Evolutionary conservation across 2,888 invertebrate genomes (phyloP).

Genomic region (Syrista parreyssii): DNA sequence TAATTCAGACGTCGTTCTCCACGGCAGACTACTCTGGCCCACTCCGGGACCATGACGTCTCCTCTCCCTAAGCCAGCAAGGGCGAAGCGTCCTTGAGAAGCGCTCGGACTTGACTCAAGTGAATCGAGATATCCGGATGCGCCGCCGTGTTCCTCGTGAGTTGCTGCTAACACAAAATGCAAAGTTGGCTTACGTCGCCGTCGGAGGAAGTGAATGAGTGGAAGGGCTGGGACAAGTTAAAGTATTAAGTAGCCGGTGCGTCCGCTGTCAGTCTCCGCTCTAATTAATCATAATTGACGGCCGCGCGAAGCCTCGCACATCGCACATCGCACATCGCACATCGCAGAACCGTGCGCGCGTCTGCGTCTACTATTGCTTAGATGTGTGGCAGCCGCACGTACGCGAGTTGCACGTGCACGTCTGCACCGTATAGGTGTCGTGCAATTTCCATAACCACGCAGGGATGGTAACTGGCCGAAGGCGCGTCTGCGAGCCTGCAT

Average conservation of each 20-base stretch:
- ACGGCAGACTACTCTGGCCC: background rate
- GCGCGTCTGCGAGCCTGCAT: background rate
- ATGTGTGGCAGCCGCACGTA: no score
- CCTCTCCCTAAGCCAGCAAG: no score
- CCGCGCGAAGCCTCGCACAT: slow-evolving; percentile 63
- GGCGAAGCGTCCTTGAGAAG: no score
- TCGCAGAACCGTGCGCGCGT: slow-evolving; percentile 25
- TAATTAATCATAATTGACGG: slow-evolving; percentile 66
- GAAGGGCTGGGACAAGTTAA: slow-evolving; percentile 59
- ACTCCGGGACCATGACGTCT: no score
- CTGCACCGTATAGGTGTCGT: background rate
- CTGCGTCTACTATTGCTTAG: no score
- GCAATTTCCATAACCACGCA: background rate
- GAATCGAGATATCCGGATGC: no score
- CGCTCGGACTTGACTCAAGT: no score
- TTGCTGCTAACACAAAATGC: background rate
- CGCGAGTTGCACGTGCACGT: background rate
- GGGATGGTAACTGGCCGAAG: background rate
- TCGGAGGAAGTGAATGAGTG: slow-evolving; percentile 40
- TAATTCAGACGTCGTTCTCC: slow-evolving; percentile 12
- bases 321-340: slow-evolving; percentile 22
- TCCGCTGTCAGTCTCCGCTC: slow-evolving; percentile 65
- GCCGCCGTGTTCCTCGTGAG: no score
- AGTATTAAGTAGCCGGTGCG: slow-evolving; percentile 62
- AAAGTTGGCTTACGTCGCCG: slow-evolving; percentile 7